Evolutionary conservation across 1,140 invertebrate species (phyloP).

Genomic region (Lepidurus packardi): DNA sequence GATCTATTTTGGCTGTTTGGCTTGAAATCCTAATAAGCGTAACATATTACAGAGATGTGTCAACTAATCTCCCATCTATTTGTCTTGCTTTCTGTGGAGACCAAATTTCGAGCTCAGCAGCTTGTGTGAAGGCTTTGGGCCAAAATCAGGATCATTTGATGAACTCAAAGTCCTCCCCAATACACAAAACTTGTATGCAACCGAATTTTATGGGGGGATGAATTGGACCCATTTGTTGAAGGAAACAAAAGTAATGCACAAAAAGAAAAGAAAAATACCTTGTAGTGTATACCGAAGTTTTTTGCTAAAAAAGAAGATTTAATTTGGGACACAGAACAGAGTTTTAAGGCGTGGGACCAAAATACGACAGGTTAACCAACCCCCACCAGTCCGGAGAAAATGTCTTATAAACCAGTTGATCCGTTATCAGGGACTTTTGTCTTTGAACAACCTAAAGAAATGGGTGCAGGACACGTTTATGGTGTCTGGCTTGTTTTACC

Average conservation of each 20-base stretch:
- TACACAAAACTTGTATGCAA: too few relatives aligned
- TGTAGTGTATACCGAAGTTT: not conserved
- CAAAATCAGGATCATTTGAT: not conserved
- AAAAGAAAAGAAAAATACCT: too few relatives aligned
- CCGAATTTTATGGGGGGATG: too few relatives aligned
- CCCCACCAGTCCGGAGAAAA: not conserved
- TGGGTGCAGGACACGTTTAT: slow-evolving; percentile 13
- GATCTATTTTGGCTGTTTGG: not conserved
- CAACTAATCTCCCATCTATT: not conserved
- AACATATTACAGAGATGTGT: slow-evolving; percentile 15
- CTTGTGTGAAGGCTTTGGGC: not conserved
- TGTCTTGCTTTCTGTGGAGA: not conserved
- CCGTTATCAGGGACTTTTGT: slow-evolving; percentile 21
- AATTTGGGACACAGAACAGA: not conserved
- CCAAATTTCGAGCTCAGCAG: not conserved
- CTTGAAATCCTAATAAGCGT: not conserved
- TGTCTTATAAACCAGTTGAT: slow-evolving; percentile 19
- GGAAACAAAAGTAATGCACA: too few relatives aligned
- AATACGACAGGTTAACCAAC: not conserved
- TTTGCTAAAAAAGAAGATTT: not conserved
- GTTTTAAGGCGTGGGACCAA: not conserved
- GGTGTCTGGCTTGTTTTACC: slow-evolving; percentile 21
- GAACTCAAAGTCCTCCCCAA: too few relatives aligned
- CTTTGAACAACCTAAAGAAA: slow-evolving; percentile 19
- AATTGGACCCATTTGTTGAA: too few relatives aligned